phyloP scores from a whole-genome alignment of 2,113 vertebrate species.

The Circaetus cinerascens region DNA sequence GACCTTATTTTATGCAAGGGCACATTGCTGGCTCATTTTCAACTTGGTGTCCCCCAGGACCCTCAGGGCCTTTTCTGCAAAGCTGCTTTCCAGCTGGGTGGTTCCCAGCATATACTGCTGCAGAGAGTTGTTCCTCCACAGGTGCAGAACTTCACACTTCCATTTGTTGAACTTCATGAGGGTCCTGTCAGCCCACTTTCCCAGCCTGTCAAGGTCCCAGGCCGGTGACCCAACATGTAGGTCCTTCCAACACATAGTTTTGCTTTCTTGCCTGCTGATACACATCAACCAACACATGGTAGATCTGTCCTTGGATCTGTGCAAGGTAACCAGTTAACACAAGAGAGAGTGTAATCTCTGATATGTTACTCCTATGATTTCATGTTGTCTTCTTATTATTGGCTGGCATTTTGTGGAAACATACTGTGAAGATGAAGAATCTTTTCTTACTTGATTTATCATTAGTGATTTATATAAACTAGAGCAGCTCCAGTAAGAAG shows the following conservation, averaged over 20 bases:
- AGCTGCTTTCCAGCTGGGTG: not conserved
- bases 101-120: not conserved
- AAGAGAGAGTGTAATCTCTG: not conserved
- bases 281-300: not conserved
- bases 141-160: not conserved
- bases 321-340: not conserved
- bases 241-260: not conserved
- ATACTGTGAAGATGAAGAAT: not conserved
- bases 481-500: not conserved
- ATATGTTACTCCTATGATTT: not conserved
- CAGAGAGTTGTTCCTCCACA: not conserved
- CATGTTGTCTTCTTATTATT: not conserved
- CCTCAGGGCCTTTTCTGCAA: not conserved
- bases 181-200: not conserved
- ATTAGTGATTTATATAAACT: not conserved
- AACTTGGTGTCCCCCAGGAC: not conserved
- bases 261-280: not conserved
- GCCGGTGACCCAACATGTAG: rapidly evolving
- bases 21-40: not conserved
- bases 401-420: not conserved
- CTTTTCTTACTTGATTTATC: not conserved
- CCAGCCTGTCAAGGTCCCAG: not conserved
- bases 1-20: not conserved
- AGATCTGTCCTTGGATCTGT: not conserved
- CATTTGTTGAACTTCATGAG: not conserved